Base-by-base conservation (phyloP, 2,888 invertebrate species). In the Cataglyphis rosenhaueri region DNA sequence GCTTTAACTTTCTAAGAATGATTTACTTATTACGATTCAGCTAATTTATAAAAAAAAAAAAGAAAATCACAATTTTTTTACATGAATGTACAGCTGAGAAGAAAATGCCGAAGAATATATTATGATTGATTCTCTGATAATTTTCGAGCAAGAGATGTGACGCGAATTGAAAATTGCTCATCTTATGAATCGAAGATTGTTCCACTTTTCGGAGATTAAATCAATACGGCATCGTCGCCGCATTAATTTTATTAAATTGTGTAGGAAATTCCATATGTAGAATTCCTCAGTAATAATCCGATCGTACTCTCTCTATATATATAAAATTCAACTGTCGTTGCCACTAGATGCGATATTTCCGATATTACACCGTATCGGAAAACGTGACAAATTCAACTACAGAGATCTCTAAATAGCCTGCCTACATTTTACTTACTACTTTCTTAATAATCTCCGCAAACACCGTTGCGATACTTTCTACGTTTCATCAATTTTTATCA, bases 401-500 rank as follows among this genome's bases (percentile, higher is more conserved):
- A 8, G 25, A 65, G 25, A 55, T 55, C 66, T 76, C 52, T 76
- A 76, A 52, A 29, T 76, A 29, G 44, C 18, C 59, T 78, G 44
- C 38, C 18, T 52, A 52, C n/a, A 52, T 52, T 52, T 52, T 52
- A 52, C 48, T 70, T 21, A 29, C 78, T 71, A 71, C 71, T 78
- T 70, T 78, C 57, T 78, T 70, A 59, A n/a, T 29, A 57, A 38
- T 70, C 29, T 61, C 25, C 21, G 32, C 41, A 71, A 70, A 44
- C 38, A 70, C 44, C 18, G 32, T 57, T 44, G 57, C 57, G 71
- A 79, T 70, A 70, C 59, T 79, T 70, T 78, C 78, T 79, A 79
- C 59, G 35, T 29, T 76, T 68, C 29, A 29, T 59, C 21, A 35
- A 79, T 35, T 18, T 21, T 29, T 18, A 32, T 70, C 35, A 71